These are phyloP conservation scores for Xylocopa sonorina DNA, from an alignment of 1,140 invertebrate species.

Conservation along the genomic window DNA sequence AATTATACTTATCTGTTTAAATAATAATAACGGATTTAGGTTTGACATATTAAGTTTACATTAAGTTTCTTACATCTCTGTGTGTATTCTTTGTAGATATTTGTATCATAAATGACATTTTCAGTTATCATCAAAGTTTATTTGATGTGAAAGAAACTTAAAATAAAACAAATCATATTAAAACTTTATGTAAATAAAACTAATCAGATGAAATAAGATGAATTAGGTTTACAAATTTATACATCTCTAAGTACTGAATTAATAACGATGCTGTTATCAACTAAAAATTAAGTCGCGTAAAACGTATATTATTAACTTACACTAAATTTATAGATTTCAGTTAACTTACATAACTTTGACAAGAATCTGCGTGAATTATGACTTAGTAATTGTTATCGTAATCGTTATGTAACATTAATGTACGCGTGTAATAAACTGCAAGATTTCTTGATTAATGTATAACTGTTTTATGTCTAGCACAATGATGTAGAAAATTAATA, in stretches of 20 bases:
- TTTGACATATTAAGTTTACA: constrained; percentile 34
- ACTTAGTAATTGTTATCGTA: constrained; percentile 32
- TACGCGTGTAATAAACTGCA: constrained; percentile 46
- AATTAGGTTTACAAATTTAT: constrained; percentile 71
- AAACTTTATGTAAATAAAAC: constrained; percentile 49
- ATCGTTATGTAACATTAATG: constrained; percentile 49
- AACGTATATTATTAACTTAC: constrained; percentile 26
- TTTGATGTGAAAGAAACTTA: constrained; percentile 17
- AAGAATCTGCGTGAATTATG: constrained; percentile 17
- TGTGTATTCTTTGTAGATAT: constrained; percentile 51
- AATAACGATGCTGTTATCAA: constrained; percentile 26
- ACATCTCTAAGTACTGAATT: constrained; percentile 52
- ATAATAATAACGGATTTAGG: background rate
- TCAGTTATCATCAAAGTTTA: constrained; percentile 41
- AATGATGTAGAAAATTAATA: constrained; percentile 37
- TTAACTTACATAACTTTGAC: constrained; percentile 5
- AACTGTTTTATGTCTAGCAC: constrained; percentile 51
- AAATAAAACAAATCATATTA: constrained; percentile 14
- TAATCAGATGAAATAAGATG: constrained; percentile 41
- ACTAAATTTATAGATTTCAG: constrained; percentile 44
- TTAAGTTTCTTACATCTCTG: constrained; percentile 47
- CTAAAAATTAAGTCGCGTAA: constrained; percentile 19
- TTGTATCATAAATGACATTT: constrained; percentile 52
- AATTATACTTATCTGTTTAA: constrained; percentile 19
- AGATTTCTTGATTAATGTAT: constrained; percentile 41